Conservation (phyloP, 2,113 vertebrate species). For the Dermatemys mawii region DNA sequence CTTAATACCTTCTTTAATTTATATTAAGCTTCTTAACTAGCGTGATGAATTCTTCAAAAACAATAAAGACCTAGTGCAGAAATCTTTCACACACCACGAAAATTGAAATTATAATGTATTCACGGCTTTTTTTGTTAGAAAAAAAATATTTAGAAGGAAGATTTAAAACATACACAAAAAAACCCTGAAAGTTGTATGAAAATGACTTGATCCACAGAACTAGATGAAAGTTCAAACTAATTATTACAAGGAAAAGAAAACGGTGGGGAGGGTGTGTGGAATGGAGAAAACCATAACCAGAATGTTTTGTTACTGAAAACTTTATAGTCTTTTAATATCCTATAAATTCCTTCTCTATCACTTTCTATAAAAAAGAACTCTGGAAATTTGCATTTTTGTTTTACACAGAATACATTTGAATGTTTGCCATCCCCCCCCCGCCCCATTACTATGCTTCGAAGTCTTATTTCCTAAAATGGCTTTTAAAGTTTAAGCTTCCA, state of each 20-base stretch:
- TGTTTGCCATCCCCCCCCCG: not conserved
- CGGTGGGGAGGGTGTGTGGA: not conserved
- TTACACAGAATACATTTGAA: not conserved
- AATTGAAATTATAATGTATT: conserved; percentile 77
- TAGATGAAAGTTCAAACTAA: conserved; percentile 51
- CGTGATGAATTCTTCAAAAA: conserved; percentile 85
- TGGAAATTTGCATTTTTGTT: not conserved
- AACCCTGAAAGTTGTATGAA: conserved; percentile 49
- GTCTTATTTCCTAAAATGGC: not conserved
- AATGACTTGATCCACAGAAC: conserved; percentile 61
- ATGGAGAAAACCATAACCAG: not conserved
- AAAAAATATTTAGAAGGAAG: conserved; percentile 66
- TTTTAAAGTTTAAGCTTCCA: not conserved
- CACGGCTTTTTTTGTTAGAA: conserved; percentile 34
- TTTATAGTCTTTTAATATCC: conserved; percentile 19
- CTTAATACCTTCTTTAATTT: conserved; percentile 88
- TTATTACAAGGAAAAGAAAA: conserved; percentile 41
- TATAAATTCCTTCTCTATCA: not conserved
- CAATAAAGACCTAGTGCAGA: conserved; percentile 80
- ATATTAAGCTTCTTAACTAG: conserved; percentile 87
- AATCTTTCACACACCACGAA: conserved; percentile 72
- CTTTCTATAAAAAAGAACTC: not conserved
- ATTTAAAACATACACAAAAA: conserved; percentile 61
- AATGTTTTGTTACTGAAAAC: not conserved
- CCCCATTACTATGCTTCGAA: not conserved